Conservation (phyloP, 1,140 invertebrate species). For the Drosophila oshimai region DNA sequence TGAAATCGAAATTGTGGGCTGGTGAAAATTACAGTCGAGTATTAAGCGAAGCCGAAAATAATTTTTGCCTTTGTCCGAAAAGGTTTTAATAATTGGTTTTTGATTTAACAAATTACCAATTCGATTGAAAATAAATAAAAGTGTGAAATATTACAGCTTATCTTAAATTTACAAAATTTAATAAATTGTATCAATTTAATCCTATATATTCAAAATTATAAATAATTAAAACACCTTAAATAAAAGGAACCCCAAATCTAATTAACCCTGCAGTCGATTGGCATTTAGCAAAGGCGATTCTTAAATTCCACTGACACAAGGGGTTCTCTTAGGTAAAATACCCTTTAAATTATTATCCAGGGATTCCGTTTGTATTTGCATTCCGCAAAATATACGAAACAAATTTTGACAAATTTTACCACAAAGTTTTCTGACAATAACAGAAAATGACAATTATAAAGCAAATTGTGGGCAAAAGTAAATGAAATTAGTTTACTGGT, state of each 20-base stretch:
- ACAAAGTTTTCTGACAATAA: constrained; percentile 42
- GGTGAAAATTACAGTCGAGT: constrained; percentile 26
- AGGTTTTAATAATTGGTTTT: constrained; percentile 28
- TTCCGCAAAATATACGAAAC: constrained; percentile 12
- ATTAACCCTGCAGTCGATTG: neutral
- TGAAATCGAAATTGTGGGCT: constrained; percentile 21
- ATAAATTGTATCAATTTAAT: too few relatives aligned
- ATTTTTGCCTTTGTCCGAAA: constrained; percentile 15
- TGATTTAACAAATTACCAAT: constrained; percentile 29
- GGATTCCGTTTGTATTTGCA: neutral
- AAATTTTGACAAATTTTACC: constrained; percentile 37
- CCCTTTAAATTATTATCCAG: constrained; percentile 18
- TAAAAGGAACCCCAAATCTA: too few relatives aligned
- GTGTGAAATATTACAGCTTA: neutral
- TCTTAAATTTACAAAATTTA: neutral
- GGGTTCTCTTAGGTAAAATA: neutral
- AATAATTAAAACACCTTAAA: too few relatives aligned
- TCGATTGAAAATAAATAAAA: constrained; percentile 2
- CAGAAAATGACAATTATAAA: constrained; percentile 47
- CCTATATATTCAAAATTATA: neutral
- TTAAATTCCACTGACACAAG: neutral
- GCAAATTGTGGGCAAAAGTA: constrained; percentile 38
- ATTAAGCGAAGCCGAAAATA: constrained; percentile 7
- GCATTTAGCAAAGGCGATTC: neutral
- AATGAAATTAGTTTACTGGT: constrained; percentile 57